Evolutionary conservation across 1,140 invertebrate species (phyloP).

Genomic region (Dinoponera quadriceps): DNA sequence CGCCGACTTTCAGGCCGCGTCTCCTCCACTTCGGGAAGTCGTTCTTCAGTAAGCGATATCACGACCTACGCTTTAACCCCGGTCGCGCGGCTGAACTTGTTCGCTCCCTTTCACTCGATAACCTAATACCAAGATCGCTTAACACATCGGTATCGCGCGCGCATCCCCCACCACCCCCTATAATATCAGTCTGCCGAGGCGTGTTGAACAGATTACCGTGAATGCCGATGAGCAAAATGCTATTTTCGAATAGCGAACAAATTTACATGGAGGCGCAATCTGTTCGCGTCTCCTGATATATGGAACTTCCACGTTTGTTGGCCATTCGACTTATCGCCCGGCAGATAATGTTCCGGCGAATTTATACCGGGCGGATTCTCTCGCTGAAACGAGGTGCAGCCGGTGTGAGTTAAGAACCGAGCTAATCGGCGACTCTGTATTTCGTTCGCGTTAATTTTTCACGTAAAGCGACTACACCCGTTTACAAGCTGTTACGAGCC

Average conservation of each 20-base stretch:
- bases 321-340: background rate
- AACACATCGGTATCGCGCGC: slow-evolving; percentile 38
- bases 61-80: slow-evolving; percentile 8
- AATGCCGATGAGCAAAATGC: slow-evolving; percentile 24
- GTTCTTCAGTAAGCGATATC: background rate
- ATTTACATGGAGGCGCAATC: slow-evolving; percentile 24
- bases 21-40: slow-evolving; percentile 15
- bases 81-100: background rate
- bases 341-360: slow-evolving; percentile 8
- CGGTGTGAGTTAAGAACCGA: background rate
- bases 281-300: slow-evolving; percentile 1
- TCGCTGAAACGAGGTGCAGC: background rate
- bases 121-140: slow-evolving; percentile 58
- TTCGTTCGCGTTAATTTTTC: background rate
- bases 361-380: background rate
- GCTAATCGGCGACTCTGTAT: background rate
- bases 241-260: slow-evolving; percentile 48
- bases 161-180: slow-evolving; percentile 4
- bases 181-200: slow-evolving; percentile 33
- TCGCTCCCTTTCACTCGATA: slow-evolving; percentile 53
- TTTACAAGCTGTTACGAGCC: background rate
- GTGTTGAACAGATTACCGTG: slow-evolving; percentile 42
- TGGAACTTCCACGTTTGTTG: background rate
- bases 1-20: background rate
- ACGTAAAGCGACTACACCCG: background rate